A percentile compares a stretch with the other conserved stretches of the same genome.
phyloP scores from a whole-genome alignment of 2,113 vertebrate genomes.

The Thalassarche chlororhynchos region DNA sequence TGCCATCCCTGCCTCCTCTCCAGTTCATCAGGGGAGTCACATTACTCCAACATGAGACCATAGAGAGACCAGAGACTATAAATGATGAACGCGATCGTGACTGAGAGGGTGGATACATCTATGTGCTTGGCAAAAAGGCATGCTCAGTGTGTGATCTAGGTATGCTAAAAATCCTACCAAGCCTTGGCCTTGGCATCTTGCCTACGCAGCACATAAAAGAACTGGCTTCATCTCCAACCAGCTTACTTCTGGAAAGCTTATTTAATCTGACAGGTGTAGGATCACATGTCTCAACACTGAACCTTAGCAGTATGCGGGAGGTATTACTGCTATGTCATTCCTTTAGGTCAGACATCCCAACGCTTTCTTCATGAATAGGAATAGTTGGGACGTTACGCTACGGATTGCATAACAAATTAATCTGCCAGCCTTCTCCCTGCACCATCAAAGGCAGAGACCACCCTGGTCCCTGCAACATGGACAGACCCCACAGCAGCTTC shows the following conservation, averaged over 20 bases:
- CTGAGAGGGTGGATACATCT: background rate
- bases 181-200: background rate
- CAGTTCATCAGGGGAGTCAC: background rate
- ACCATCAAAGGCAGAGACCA: background rate
- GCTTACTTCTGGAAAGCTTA: conserved; percentile 1
- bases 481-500: background rate
- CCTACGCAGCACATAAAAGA: background rate
- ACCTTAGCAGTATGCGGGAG: background rate
- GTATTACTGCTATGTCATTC: conserved; percentile 1
- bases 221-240: background rate
- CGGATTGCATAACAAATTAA: background rate
- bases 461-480: background rate
- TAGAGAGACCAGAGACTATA: background rate
- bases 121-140: background rate
- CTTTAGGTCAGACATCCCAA: background rate
- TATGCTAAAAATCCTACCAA: background rate
- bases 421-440: background rate
- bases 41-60: background rate
- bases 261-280: conserved; percentile 44
- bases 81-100: background rate
- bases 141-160: background rate
- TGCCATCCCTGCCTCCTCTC: background rate
- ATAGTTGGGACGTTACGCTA: background rate
- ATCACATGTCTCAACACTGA: conserved; percentile 9
- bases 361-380: background rate